Evolutionary conservation across 2,113 vertebrate genomes (phyloP), one percentile per base, ranked within the genome.

Genomic region (Callocephalon fimbriatum): DNA sequence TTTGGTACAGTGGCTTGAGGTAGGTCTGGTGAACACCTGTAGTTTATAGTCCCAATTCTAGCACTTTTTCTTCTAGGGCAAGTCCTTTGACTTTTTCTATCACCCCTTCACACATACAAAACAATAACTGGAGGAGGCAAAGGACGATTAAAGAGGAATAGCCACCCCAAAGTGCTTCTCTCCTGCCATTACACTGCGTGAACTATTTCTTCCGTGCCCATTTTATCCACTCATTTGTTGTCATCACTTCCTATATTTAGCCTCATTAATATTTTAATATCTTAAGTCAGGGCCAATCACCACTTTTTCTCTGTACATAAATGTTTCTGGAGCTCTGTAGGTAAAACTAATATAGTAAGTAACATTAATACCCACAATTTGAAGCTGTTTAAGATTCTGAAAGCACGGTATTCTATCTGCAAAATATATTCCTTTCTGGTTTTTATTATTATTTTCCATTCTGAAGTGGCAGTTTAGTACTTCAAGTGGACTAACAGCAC

Each of bases 321-420:
- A 68, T 5, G 22, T 76, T 93, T 63, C 23, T 51, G 54, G 27
- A 6, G 6, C 18, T 65, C 27, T 84, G 44, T 50, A 91, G 67
- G 37, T 51, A 97, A 70, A 86, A 96, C 78, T 71, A 88, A 83
- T 95, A 91, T 91, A 93, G 90, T 73, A 94, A 97, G 75, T 61
- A 92, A 86, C 38, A 66, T n/a, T 92, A 93, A 93, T 90, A 94
- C 35, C 29, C 19, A 42, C 40, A 95, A 38, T 85, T 82, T 26
- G 26, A n/a, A 50, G 59, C 31, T 68, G 21, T 51, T 47, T 35
- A 95, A 54, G 18, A 27, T 88, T 92, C 71, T 94, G 73, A 87
- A 94, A 95, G 71, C 51, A 79, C 6, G 22, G 15, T 20, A 50
- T 20, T 73, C 29, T 72, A 72, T 87, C 47, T 90, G 63, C 61